These are phyloP conservation scores for Thymallus thymallus DNA, from an alignment of 2,113 vertebrate species.

Conservation along the genomic window DNA sequence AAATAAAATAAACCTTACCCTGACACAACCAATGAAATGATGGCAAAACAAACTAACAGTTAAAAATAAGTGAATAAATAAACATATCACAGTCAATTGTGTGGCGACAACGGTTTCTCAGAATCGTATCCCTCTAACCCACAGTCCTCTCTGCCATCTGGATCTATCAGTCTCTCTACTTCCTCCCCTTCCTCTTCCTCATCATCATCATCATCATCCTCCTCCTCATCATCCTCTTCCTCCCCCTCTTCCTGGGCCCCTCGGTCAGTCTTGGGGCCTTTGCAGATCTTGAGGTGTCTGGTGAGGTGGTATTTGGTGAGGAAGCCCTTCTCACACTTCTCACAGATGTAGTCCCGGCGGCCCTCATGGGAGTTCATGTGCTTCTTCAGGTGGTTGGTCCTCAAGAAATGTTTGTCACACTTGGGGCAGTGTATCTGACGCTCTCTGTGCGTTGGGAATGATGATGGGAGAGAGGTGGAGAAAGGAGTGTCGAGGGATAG, in stretches of 20 bases:
- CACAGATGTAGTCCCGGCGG: constrained; percentile 93
- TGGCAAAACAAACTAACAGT: background rate
- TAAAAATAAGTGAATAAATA: constrained; percentile 2
- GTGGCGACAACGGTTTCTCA: constrained; percentile 67
- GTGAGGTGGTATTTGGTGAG: constrained; percentile 98
- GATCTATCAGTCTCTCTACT: constrained; percentile 47
- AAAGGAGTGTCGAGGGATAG: background rate
- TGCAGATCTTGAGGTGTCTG: constrained; percentile 96
- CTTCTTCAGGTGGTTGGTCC: constrained; percentile 95
- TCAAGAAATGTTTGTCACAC: constrained; percentile 93
- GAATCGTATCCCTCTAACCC: constrained; percentile 66
- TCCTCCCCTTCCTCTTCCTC: constrained; percentile 80
- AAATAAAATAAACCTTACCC: background rate
- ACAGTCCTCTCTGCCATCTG: constrained; percentile 61
- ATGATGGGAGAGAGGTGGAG: background rate
- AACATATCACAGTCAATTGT: constrained; percentile 41
- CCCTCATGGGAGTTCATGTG: constrained; percentile 98
- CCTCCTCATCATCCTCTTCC: constrained; percentile 78
- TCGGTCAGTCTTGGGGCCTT: constrained; percentile 82
- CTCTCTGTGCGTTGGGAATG: constrained; percentile 73
- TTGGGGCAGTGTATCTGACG: constrained; percentile 94
- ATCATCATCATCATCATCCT: constrained; percentile 69
- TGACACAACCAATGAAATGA: background rate
- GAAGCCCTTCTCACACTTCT: constrained; percentile 96
- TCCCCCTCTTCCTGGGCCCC: constrained; percentile 81